Evolutionary conservation across 1,140 invertebrate species (phyloP).

Genomic region (Trichomalopsis sarcophagae): DNA sequence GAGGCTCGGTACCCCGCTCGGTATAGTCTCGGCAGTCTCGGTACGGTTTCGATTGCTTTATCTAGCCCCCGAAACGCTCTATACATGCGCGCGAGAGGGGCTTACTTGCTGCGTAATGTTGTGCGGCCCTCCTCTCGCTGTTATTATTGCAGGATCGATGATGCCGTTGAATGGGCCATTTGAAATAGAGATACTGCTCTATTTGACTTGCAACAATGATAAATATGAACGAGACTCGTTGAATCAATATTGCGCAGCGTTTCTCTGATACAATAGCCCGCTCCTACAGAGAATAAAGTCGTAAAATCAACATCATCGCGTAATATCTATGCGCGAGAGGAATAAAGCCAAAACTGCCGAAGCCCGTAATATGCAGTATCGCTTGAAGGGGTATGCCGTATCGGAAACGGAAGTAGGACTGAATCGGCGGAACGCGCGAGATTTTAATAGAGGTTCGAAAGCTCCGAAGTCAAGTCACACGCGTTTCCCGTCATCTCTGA

Average conservation of each 20-base stretch:
- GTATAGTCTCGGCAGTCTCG: no score
- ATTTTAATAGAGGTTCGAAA: background rate
- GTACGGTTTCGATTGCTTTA: background rate
- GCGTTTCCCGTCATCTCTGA: background rate
- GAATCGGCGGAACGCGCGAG: slow-evolving; percentile 7
- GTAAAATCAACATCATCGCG: slow-evolving; percentile 16
- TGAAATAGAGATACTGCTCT: no score
- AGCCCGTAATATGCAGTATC: background rate
- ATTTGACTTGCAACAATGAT: background rate
- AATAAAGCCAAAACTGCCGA: background rate
- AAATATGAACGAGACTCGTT: background rate
- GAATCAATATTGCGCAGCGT: background rate
- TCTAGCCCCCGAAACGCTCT: background rate
- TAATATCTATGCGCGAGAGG: background rate
- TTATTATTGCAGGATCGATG: no score
- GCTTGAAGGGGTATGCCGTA: background rate
- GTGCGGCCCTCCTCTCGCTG: no score
- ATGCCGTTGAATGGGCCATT: no score
- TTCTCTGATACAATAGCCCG: background rate
- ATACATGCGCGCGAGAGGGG: background rate
- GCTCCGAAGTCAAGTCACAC: slow-evolving; percentile 20
- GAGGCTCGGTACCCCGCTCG: background rate
- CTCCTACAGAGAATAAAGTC: background rate
- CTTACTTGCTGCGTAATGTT: no score
- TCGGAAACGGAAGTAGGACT: background rate